Evolutionary conservation across 2,113 vertebrate species (phyloP).

Genomic region (Platichthys flesus): DNA sequence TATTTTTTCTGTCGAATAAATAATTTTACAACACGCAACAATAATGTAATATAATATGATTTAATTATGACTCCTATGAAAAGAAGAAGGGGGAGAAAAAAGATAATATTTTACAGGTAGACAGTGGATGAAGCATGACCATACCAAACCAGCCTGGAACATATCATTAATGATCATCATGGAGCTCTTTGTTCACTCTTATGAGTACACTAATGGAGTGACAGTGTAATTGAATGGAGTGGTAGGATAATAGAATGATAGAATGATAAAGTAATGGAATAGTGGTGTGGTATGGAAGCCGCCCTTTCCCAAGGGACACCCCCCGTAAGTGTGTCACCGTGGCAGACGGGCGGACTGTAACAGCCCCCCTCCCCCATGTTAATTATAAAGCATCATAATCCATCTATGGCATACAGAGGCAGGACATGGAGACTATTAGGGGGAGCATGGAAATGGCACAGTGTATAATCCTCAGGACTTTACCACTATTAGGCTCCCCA

Average conservation of each 20-base stretch:
- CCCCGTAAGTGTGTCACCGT: slow-evolving; percentile 80
- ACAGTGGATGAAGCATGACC: slow-evolving; percentile 54
- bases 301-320: slow-evolving; percentile 70
- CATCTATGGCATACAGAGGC: slow-evolving; percentile 77
- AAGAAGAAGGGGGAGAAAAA: neutral
- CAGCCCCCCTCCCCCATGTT: slow-evolving; percentile 64
- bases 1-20: neutral
- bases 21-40: neutral
- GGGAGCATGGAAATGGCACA: slow-evolving; percentile 71
- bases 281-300: slow-evolving; percentile 55
- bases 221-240: slow-evolving; percentile 79
- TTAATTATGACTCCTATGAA: neutral
- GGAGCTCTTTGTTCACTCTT: slow-evolving; percentile 74
- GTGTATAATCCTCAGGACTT: slow-evolving; percentile 75
- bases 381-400: slow-evolving; percentile 83
- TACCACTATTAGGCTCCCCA: slow-evolving; percentile 68
- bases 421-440: slow-evolving; percentile 81
- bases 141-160: slow-evolving; percentile 49
- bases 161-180: slow-evolving; percentile 76
- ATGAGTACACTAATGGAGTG: slow-evolving; percentile 78
- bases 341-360: slow-evolving; percentile 78
- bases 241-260: slow-evolving; percentile 78
- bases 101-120: slow-evolving; percentile 28
- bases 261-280: slow-evolving; percentile 79
- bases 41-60: slow-evolving; percentile 4